Evolutionary conservation across 1,140 invertebrate genomes (phyloP), one percentile per base, ranked within the genome.

Genomic region (Catajapyx aquilonaris): DNA sequence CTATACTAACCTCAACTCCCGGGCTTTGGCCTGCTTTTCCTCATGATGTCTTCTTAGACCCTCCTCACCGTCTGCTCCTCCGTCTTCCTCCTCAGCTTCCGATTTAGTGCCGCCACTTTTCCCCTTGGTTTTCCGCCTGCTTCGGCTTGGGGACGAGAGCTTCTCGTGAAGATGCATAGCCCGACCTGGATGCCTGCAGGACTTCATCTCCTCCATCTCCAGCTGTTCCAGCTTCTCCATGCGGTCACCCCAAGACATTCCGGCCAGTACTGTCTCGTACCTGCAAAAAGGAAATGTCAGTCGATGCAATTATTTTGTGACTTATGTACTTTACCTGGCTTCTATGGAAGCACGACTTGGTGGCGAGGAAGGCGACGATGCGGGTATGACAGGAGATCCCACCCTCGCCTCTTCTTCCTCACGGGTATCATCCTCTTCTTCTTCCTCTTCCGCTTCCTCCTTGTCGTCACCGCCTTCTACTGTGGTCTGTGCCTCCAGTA

Each of bases 101-200:
- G n/a, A n/a, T n/a, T n/a, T n/a, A n/a, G n/a, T n/a, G n/a, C n/a
- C n/a, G n/a, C 78, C 60, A 53, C 62, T 66, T 35, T 79, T 50
- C 0, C 78, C 78, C 52, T 87, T 81, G 31, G 84, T 69, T 15
- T 80, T 49, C 18, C 74, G 84, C 40, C 80, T 69, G 46, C 81
- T 75, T 34, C 85, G 65, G 2, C 84, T 83, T 1, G 86, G 85
- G 32, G 85, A 87, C 0, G 85, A 91, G 0, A 94, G 54, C 55
- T 94, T 94, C 48, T 88, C 85, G 54, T 93, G 87, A 31, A 95
- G 61, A 45, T 91, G 81, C 34, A 87, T 65, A 1, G 84, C 85
- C 41, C 86, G 66, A 0, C 87, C 86, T 2, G 87, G 87, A 56
- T 85, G 76, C 32, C 86, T 66, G 1, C 72, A 69, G n/a, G 78